Evolutionary conservation across 2,113 vertebrate species (phyloP), one percentile per base, ranked within the genome.

Genomic region (Mionectes macconnelli): DNA sequence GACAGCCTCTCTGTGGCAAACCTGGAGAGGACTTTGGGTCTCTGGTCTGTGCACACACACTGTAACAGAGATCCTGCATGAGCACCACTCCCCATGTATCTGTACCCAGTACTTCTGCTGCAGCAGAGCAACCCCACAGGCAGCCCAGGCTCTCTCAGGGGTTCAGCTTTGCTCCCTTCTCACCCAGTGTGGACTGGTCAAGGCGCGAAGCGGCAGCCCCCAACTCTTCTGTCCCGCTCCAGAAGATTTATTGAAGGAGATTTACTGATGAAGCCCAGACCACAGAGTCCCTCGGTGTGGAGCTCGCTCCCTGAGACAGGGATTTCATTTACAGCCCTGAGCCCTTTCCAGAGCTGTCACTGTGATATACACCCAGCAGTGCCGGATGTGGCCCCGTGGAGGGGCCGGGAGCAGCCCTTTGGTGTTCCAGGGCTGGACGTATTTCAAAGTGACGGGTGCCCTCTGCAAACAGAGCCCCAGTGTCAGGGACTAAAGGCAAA

Each of bases 121-220:
- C 24, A 9, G 40, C 50, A 80, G n/a, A 52, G 7, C 39, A 35
- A 16, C 16, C 37, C 59, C 9, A 0, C 20, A 1, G 28, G 1
- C 14, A 59, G 56, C 69, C 30, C 53, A n/a, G 74, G 27, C 28
- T 73, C 67, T 14, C 37, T 0, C 0, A 35, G 21, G 19, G 17
- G 11, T 64, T 63, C 8, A 3, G 18, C 60, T 91, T 74, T 57
- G 10, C 72, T 84, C 45, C 25, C 33, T 69, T 66, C 64, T 74
- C 3, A 0, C n/a, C 10, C 4, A 0, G 1, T 3, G 20, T 35
- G 62, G 55, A 33, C 0, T 4, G 40, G 19, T 33, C 35, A 55
- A 64, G 67, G 50, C 1, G 4, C 1, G 67, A 89, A 80, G 31
- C 72, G 0, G 0, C 64, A 62, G 25, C n/a, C 78, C 52, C 27